Base-by-base conservation (phyloP, 2,797 vertebrate species). In the Gallirallus australis region DNA sequence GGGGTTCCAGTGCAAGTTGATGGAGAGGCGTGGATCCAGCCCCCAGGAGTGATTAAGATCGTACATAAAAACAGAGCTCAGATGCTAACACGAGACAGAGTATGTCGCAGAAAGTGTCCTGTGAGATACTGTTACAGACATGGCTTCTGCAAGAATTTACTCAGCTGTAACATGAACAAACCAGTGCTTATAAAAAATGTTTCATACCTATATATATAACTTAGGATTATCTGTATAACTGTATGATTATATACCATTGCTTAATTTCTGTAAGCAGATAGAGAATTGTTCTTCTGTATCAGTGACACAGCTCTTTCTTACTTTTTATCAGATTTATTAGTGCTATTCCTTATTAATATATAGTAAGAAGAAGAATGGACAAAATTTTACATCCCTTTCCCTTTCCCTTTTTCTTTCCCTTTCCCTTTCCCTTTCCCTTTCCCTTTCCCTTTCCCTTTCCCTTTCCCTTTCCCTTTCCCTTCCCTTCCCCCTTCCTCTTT, bases 1-100 rank as follows among this genome's bases (percentile, higher is more conserved):
- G 99, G 99, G 3, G 98, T 99, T 70, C 99, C 99, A 27, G 98
- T 99, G 69, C 99, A 99, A 97, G 99, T 99, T 10, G 99, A 99
- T 65, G 99, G 99, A 4, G 99, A 99, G 96, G 99, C 99, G 6
- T 99, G 99, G 99, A 99, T 99, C 93, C 99, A 99, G 85, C 99
- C 99, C 24, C 99, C 99, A 0, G 99, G 99, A 37, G 98, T 99
- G 93, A 99, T 99, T 97, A 99, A 99, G 98, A 99, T 99, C 85
- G 98, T 99, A 83, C 99, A 99, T 97, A 99, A 99, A 97, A 99
- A 99, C 98, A 97, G 99, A 96, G 99, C 99, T 53, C 99, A 99
- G 98, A 99, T 99, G 99, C 97, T 99, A 84, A 99, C 99, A 35
- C 98, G 99, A 97, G 99, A 99, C 98, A 98, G 99, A 97, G 99